A percentile compares a stretch with the other conserved stretches of the same genome.
Evolutionary conservation across 2,113 vertebrate species (phyloP).

Genomic region (Antennarius striatus): DNA sequence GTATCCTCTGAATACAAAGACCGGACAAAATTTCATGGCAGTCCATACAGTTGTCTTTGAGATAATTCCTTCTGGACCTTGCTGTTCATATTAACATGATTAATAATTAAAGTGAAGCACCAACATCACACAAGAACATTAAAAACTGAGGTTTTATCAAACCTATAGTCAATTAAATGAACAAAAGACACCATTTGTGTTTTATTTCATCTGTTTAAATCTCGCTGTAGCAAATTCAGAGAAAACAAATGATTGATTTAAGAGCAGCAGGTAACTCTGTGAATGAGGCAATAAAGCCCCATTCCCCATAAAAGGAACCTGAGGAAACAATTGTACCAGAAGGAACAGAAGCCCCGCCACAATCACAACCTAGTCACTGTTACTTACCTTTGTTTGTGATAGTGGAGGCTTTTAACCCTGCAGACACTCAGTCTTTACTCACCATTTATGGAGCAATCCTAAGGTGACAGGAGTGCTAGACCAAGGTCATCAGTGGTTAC

Average conservation of each 20-base stretch:
- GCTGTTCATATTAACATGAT: background rate
- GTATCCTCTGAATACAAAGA: background rate
- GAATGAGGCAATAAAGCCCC: constrained; percentile 40
- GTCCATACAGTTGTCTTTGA: no score
- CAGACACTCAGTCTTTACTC: constrained; percentile 61
- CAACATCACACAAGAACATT: background rate
- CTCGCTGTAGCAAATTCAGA: constrained; percentile 6
- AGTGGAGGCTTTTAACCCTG: constrained; percentile 63
- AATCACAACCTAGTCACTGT: constrained; percentile 62
- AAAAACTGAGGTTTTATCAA: background rate
- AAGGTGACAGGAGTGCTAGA: constrained; percentile 65
- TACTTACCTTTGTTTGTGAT: constrained; percentile 76
- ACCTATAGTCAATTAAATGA: background rate
- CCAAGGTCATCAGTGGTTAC: constrained; percentile 73
- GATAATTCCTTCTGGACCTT: no score
- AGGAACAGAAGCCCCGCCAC: constrained; percentile 43
- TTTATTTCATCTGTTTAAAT: constrained; percentile 17
- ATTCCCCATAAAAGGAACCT: constrained; percentile 31
- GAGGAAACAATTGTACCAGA: constrained; percentile 26
- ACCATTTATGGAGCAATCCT: constrained; percentile 73
- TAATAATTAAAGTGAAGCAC: background rate
- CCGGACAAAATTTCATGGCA: background rate
- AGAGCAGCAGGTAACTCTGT: constrained; percentile 28
- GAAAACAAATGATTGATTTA: constrained; percentile 51
- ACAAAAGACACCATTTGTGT: constrained; percentile 12